Evolutionary conservation across 2,113 vertebrate species (phyloP).

Genomic region (Amphilophus citrinellus): DNA sequence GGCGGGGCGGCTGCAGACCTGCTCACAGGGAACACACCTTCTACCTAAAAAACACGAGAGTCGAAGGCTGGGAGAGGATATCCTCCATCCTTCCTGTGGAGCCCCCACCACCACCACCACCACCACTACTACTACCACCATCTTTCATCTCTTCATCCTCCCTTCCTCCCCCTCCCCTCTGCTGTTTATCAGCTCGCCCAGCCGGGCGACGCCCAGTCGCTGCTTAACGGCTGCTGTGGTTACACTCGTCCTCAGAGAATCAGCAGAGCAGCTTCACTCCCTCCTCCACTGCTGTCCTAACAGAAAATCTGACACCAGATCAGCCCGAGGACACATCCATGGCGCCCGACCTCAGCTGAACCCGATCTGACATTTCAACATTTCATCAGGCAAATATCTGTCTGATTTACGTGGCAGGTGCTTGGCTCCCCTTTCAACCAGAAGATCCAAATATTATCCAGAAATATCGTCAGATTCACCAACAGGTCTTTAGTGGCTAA

Average conservation of each 20-base stretch:
- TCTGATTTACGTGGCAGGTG: not conserved
- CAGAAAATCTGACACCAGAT: constrained; percentile 3
- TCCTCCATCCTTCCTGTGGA: constrained; percentile 65
- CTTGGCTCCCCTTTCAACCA: not conserved
- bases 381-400: not conserved
- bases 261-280: not conserved
- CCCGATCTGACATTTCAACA: not conserved
- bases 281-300: not conserved
- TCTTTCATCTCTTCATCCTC: not conserved
- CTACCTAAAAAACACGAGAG: constrained; percentile 54
- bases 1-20: not conserved
- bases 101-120: not conserved
- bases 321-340: not conserved
- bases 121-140: no score
- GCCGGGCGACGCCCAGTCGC: constrained; percentile 67
- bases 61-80: constrained; percentile 40
- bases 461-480: not conserved
- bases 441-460: not conserved
- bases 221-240: constrained; percentile 56
- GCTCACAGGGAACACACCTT: constrained; percentile 29
- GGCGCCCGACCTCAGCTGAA: constrained; percentile 1
- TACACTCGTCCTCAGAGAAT: constrained; percentile 52
- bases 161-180: not conserved
- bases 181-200: constrained; percentile 72
- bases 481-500: not conserved